phyloP scores from a whole-genome alignment of 2,797 vertebrate species.

The Alfaro cultratus region DNA sequence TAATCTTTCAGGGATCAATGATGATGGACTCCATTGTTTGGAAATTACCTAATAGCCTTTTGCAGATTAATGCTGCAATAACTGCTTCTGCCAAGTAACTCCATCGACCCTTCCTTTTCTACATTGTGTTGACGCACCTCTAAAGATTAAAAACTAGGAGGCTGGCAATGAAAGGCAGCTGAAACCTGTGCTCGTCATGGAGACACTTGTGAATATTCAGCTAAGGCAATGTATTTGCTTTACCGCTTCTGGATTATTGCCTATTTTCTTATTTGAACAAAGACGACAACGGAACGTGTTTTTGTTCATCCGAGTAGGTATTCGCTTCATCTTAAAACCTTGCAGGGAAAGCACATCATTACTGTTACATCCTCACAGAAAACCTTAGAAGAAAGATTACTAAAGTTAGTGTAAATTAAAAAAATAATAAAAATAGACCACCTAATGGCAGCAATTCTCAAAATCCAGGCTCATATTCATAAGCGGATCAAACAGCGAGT shows the following conservation, averaged over 20 bases:
- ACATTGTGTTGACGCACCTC: background rate
- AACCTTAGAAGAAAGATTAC: background rate
- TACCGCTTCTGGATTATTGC: background rate
- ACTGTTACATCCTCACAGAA: background rate
- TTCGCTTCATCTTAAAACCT: background rate
- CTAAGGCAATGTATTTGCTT: background rate
- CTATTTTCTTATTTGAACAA: background rate
- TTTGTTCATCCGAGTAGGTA: background rate
- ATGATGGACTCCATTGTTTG: conserved; percentile 6
- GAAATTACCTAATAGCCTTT: background rate
- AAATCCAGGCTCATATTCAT: background rate
- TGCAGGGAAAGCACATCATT: background rate
- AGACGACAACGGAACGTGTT: background rate
- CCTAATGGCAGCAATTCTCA: background rate
- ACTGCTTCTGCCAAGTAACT: background rate
- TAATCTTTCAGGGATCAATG: background rate
- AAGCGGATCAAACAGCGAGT: background rate
- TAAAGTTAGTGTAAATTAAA: background rate
- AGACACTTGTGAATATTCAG: background rate
- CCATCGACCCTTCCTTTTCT: background rate
- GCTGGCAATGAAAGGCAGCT: background rate
- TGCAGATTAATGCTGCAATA: background rate
- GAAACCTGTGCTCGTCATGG: background rate
- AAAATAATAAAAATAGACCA: background rate
- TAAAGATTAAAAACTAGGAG: background rate